Evolutionary conservation across 2,113 vertebrate species (phyloP), one percentile per base, ranked within the genome.

Genomic region (Scomber scombrus): DNA sequence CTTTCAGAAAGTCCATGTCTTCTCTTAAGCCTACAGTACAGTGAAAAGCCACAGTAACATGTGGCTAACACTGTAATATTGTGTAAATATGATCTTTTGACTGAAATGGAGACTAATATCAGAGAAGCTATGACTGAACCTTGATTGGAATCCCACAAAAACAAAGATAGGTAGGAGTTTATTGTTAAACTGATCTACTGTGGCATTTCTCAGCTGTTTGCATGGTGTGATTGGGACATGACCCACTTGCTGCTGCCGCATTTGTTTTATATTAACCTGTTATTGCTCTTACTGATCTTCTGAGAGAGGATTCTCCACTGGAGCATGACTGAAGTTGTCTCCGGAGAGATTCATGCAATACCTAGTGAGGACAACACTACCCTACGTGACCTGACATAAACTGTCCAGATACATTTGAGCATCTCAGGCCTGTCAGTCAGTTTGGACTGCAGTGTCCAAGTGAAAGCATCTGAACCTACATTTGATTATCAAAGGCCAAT

Each of bases 291-390:
- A 3, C 71, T 87, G 63, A 82, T 79, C 56, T 61, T 58, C 4
- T 77, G 66, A 78, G 16, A 66, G 55, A 66, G 62, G 56, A 87
- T 86, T 71, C 84, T 61, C 65, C 54, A 58, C 16, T 29, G 23
- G 63, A 11, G 34, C 23, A 18, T 0, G 15, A 64, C 71, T 62
- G 56, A 19, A 50, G 19, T 45, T 62, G 29, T 47, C 21, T 74
- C 47, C 16, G 16, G 26, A 69, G 61, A 55, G 63, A 78, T 21
- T 75, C 55, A 74, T 51, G 31, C n/a, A 54, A 31, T 66, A 64
- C 29, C 14, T 45, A 46, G 52, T 19, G 60, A 64, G 26, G 49
- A 78, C 34, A 56, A 75, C 43, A 65, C 5, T 16, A 67, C 45
- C 80, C 43, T 6, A 16, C 45, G 70, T 77, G 77, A 85, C 68